Conservation (phyloP, 1,140 invertebrate species). For the Himalopsyche phryganea region DNA sequence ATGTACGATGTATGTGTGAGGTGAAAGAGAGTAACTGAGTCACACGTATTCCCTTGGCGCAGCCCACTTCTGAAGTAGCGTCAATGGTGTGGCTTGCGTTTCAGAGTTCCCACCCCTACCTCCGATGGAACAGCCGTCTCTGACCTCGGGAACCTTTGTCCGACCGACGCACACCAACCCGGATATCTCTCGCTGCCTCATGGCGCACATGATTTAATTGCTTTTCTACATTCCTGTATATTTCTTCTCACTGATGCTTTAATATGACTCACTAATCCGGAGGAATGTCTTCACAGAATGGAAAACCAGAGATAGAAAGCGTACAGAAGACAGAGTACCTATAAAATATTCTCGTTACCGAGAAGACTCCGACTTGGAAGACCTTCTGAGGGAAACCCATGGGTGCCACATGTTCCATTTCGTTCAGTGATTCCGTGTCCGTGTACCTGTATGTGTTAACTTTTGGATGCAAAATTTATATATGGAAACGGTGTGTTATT, state of each 20-base stretch:
- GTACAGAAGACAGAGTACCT: background rate
- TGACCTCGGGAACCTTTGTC: slow-evolving; percentile 37
- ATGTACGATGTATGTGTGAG: no score
- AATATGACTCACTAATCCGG: slow-evolving; percentile 5
- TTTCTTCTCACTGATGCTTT: background rate
- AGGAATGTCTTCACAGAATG: slow-evolving; percentile 23
- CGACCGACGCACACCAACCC: slow-evolving; percentile 56
- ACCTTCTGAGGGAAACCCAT: slow-evolving; percentile 51
- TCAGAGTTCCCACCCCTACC: slow-evolving; percentile 51
- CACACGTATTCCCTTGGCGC: slow-evolving; percentile 13
- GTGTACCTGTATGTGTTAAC: background rate
- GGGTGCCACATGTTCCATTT: slow-evolving; percentile 52
- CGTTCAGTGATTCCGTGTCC: slow-evolving; percentile 34
- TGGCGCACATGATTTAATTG: slow-evolving; percentile 55
- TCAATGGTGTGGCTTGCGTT: slow-evolving; percentile 43
- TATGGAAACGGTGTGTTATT: background rate
- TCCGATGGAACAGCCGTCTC: slow-evolving; percentile 42
- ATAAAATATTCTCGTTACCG: background rate
- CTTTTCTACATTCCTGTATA: slow-evolving; percentile 27
- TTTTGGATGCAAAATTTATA: background rate
- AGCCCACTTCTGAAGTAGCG: slow-evolving; percentile 2
- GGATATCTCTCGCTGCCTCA: slow-evolving; percentile 56
- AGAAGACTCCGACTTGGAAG: slow-evolving; percentile 39
- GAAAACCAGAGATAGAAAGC: background rate
- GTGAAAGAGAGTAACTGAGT: background rate